Conservation (phyloP, 2,888 invertebrate species). For the Lepidocyrtoides sp. region DNA sequence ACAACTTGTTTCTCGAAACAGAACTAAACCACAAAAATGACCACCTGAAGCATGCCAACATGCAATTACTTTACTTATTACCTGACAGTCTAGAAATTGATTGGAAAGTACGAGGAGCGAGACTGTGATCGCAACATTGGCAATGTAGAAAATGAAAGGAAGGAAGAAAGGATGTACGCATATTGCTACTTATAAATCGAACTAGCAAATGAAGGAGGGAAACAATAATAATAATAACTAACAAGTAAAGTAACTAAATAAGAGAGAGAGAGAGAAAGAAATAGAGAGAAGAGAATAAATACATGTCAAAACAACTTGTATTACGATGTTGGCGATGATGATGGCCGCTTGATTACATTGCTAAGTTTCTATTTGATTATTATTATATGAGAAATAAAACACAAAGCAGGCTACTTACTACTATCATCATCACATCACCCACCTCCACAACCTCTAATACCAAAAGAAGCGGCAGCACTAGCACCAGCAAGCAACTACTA, state of each 20-base stretch:
- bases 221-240: neutral
- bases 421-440: no score
- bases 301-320: neutral
- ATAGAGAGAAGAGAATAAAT: neutral
- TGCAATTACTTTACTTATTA: slow-evolving; percentile 39
- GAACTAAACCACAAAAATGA: slow-evolving; percentile 29
- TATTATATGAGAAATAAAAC: no score
- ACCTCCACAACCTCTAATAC: no score
- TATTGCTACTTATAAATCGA: no score
- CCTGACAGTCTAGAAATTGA: slow-evolving; percentile 33
- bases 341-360: neutral
- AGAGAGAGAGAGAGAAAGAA: neutral
- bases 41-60: slow-evolving; percentile 68
- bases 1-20: neutral
- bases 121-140: neutral
- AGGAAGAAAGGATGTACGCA: neutral
- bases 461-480: no score
- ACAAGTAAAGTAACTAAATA: neutral
- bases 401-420: no score
- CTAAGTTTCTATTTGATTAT: no score
- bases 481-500: no score
- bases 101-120: neutral
- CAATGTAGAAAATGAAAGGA: neutral
- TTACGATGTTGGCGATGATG: no score
- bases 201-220: no score